Evolutionary conservation across 2,888 invertebrate species (phyloP), one percentile per base, ranked within the genome.

Genomic region (Scaptomyza polygonia): DNA sequence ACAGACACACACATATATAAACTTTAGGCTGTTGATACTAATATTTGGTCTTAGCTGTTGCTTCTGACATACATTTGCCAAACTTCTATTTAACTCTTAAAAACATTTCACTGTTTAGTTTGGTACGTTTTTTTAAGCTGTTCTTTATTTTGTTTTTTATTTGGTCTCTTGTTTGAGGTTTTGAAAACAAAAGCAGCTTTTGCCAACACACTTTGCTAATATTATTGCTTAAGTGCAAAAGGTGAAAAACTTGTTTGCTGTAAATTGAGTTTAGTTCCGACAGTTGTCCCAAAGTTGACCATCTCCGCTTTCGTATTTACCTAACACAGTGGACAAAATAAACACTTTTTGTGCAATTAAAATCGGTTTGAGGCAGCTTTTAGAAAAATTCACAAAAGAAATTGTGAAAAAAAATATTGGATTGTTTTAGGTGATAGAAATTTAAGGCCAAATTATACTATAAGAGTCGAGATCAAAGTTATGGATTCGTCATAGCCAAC

Each of bases 251-350:
- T 72, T 64, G 77, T 77, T 67, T 74, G 61, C 57, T 63, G 65
- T 64, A 80, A 86, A 84, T 80, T 69, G 75, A 86, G 85, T 84
- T 81, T 64, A 58, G 66, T 62, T 45, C 48, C 21, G 57, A 64
- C 69, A 78, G 78, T 81, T 86, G 81, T 81, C 87, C 76, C 72
- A 72, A 85, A 82, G 82, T 87, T 87, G 82, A 81, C 67, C 66
- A 36, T 7, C 16, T 49, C 6, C 8, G 30, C 5, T n/a, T 43
- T 16, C 12, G 18, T 57, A 42, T 25, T n/a, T 12, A 34, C 8
- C 16, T 2, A 25, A 14, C 8, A 62, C 62, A 21, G n/a, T 62
- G 64, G 34, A 12, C 14, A 11, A 14, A 30, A 11, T 51, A 18
- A 3, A n/a, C 0, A 9, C n/a, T 9, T 32, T n/a, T 32, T 32